Percentiles rank a stretch among this genome's conserved stretches.
Evolutionary conservation across 2,888 invertebrate species (phyloP).

Genomic region (Lottia gigantea): DNA sequence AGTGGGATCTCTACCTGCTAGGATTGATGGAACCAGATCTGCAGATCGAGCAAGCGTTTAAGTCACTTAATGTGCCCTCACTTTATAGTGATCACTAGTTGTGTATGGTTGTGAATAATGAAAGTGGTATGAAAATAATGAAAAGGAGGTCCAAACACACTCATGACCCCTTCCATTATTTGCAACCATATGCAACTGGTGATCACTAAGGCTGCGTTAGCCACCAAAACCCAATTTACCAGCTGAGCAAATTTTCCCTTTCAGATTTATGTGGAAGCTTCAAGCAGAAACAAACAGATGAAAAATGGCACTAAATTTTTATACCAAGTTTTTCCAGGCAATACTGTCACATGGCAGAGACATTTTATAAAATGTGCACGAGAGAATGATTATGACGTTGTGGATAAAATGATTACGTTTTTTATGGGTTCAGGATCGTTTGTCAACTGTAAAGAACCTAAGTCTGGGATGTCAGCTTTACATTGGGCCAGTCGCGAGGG

Average conservation of each 20-base stretch:
- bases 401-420: conserved; percentile 63
- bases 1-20: no score
- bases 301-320: conserved; percentile 58
- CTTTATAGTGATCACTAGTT: no score
- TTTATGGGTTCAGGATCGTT: conserved; percentile 60
- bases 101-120: no score
- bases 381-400: conserved; percentile 62
- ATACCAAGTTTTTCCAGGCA: conserved; percentile 67
- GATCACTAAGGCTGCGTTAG: no score
- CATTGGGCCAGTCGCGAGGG: conserved; percentile 62
- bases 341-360: conserved; percentile 39
- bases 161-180: no score
- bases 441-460: conserved; percentile 63
- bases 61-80: no score
- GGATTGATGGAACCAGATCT: no score
- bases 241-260: conserved; percentile 14
- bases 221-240: no score
- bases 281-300: conserved; percentile 61
- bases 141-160: no score
- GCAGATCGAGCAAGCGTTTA: no score
- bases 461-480: conserved; percentile 62
- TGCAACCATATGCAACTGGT: no score
- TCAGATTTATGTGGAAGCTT: conserved; percentile 63
- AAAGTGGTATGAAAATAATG: no score
- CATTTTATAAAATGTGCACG: conserved; percentile 56